Base-by-base conservation (phyloP, 2,888 invertebrate genomes). In the Busseola fusca region DNA sequence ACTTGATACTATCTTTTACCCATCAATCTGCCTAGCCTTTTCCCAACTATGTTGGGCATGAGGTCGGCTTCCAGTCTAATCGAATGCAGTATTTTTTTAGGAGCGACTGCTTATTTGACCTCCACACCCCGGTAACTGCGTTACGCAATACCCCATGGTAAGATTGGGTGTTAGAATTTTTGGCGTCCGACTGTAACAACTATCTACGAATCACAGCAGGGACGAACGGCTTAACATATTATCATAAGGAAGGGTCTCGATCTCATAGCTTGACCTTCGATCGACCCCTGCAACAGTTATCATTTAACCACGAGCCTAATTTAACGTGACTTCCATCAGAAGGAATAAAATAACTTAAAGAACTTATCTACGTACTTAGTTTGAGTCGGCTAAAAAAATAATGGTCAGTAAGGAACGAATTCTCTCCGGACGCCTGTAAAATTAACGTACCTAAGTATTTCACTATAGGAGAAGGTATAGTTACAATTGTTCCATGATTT, bases 401-500 rank as follows among this genome's bases (percentile, higher is more conserved):
- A 54, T 52, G 18, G 40, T 48, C 10, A 25, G n/a, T 25, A 21
- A 25, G 18, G 16, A 25, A 65, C 0, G 25, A 30, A 57, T 48
- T 4, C 30, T n/a, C 34, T 27, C 10, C 0, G 7, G 10, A 34
- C 1, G 18, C 21, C 27, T 42, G 25, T n/a, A 34, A 30, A 42
- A 37, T 12, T 30, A 34, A 16, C 5, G 1, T 40, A 59, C 14
- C n/a, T 34, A 27, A n/a, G 54, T 42, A 56, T n/a, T 42, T 25
- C 48, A 56, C 27, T 54, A 27, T 21, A 42, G 48, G 30, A n/a
- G 67, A 10, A 48, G 40, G 16, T 16, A 54, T 37, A n/a, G 14
- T 45, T 56, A 60, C 72, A 78, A 62, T n/a, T 30, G 78, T 30
- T 50, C 37, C 37, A 62, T 62, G 57, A 72, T 78, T 74, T 58